These are phyloP conservation scores for Paralichthys olivaceus DNA, from an alignment of 2,113 vertebrate species.

Conservation along the genomic window DNA sequence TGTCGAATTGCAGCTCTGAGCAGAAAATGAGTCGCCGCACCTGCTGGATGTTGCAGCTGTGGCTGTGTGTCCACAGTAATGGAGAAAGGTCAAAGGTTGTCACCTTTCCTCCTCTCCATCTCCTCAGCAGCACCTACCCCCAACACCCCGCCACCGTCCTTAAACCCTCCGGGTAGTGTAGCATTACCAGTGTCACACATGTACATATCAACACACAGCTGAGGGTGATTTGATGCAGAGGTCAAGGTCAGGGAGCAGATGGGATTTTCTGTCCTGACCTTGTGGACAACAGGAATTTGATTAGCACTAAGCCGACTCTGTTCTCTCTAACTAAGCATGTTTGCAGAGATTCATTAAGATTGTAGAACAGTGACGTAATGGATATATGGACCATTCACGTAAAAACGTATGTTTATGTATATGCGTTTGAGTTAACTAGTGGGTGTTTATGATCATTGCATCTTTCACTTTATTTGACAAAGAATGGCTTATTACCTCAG, in stretches of 20 bases:
- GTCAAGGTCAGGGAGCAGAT: slow-evolving; percentile 81
- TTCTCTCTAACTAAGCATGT: slow-evolving; percentile 4
- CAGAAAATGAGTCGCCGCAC: slow-evolving; percentile 78
- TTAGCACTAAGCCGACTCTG: slow-evolving; percentile 34
- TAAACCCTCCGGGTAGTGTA: slow-evolving; percentile 44
- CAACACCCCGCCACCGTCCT: slow-evolving; percentile 35
- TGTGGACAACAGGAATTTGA: slow-evolving; percentile 56
- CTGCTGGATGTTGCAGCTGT: slow-evolving; percentile 80
- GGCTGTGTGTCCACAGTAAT: slow-evolving; percentile 67
- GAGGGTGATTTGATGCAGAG: slow-evolving; percentile 64
- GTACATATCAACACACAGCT: slow-evolving; percentile 66
- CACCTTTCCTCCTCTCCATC: slow-evolving; percentile 57
- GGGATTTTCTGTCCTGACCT: slow-evolving; percentile 54
- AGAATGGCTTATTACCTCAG: no score
- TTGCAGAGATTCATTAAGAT: neutral
- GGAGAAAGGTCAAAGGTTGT: slow-evolving; percentile 69
- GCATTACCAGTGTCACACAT: slow-evolving; percentile 53
- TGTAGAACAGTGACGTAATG: no score
- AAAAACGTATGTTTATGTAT: neutral
- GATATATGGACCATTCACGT: neutral
- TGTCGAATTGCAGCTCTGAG: slow-evolving; percentile 56
- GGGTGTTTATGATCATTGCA: neutral
- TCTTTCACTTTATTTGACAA: neutral
- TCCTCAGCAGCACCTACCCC: slow-evolving; percentile 9
- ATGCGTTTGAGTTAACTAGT: neutral